phyloP scores from a whole-genome alignment of 2,888 invertebrate species.

The Pyrgus malvae region DNA sequence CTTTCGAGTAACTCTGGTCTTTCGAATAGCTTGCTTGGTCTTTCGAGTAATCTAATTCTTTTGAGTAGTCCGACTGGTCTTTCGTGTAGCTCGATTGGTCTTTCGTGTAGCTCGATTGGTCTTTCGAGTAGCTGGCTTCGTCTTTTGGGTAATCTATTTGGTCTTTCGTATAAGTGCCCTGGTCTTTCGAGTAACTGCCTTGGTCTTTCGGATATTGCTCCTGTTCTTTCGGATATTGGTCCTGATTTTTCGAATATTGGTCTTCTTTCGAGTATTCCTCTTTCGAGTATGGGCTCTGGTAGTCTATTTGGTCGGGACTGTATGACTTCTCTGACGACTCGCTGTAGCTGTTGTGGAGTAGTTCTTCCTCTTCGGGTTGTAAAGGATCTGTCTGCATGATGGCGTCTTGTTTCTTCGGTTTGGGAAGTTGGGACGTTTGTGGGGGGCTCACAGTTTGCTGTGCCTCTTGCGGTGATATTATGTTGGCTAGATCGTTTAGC shows the following conservation, averaged over 20 bases:
- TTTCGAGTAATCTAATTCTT: conserved; percentile 3
- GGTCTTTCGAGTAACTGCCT: conserved; percentile 5
- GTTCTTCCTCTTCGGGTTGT: conserved; percentile 58
- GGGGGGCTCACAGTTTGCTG: neutral
- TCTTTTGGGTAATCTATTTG: conserved; percentile 18
- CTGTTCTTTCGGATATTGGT: neutral
- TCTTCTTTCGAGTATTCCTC: conserved; percentile 23
- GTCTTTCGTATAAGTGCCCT: conserved; percentile 1
- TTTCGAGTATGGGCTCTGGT: conserved; percentile 29
- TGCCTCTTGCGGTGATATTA: conserved; percentile 43
- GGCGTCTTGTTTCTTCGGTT: conserved; percentile 71
- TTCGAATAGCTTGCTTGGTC: conserved; percentile 29
- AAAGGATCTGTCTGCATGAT: conserved; percentile 75
- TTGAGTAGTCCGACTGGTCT: conserved; percentile 23
- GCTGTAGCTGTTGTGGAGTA: conserved; percentile 46
- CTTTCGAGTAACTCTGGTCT: conserved; percentile 23
- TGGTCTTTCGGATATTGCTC: conserved; percentile 29
- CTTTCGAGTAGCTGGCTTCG: conserved; percentile 16
- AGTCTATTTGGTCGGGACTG: conserved; percentile 32
- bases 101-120: conserved; percentile 20
- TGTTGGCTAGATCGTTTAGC: conserved; percentile 48
- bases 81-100: conserved; percentile 14
- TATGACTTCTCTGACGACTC: conserved; percentile 43
- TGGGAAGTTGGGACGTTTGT: conserved; percentile 30
- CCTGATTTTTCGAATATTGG: neutral